These are phyloP conservation scores for Sardina pilchardus DNA, from an alignment of 2,113 vertebrate genomes.

Conservation along the genomic window DNA sequence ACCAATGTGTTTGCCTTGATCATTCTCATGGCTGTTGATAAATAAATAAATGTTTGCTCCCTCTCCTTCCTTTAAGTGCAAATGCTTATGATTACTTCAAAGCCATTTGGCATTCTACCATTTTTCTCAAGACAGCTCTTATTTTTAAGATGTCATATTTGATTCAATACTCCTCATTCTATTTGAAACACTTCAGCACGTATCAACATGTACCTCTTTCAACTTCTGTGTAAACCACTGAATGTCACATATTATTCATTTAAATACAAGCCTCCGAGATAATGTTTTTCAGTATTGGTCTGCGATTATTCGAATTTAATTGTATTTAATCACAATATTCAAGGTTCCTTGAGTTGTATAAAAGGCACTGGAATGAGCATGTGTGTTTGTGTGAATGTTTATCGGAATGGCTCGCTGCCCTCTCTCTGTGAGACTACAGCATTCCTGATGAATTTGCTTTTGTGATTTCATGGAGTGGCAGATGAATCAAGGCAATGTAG, in stretches of 20 bases:
- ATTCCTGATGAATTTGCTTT: conserved; percentile 15
- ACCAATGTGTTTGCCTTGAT: neutral
- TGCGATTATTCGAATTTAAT: neutral
- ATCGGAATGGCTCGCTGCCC: neutral
- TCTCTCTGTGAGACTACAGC: neutral
- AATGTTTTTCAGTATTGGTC: neutral
- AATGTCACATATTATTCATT: neutral
- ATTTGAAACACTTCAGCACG: neutral
- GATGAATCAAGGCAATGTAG: conserved; percentile 42
- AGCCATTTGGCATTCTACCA: neutral
- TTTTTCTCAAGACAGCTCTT: neutral
- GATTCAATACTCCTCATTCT: neutral
- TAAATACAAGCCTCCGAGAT: neutral
- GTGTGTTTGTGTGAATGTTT: neutral
- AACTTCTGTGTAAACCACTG: neutral
- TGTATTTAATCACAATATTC: neutral
- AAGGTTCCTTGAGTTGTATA: neutral
- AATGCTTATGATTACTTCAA: neutral
- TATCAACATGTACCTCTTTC: neutral
- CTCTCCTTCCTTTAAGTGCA: neutral
- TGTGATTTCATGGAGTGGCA: conserved; percentile 30
- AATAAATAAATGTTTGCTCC: neutral
- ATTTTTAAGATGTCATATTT: neutral
- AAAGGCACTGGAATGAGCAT: neutral
- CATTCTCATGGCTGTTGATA: neutral